A percentile compares a stretch with the other conserved stretches of the same genome.
phyloP scores from a whole-genome alignment of 2,888 invertebrate genomes.

The Melipona bicolor region DNA sequence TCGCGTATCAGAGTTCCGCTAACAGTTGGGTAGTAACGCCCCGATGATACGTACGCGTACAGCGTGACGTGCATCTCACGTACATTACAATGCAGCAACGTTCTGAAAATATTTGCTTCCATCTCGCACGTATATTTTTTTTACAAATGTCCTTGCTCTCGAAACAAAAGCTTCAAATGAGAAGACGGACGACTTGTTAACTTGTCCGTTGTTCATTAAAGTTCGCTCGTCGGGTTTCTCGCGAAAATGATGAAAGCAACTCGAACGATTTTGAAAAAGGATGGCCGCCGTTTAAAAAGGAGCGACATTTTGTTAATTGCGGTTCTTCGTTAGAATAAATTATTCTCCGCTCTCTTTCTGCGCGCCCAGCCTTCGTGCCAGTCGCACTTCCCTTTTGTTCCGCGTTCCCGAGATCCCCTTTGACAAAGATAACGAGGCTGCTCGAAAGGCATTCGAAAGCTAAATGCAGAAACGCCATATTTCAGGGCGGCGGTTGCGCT shows the following conservation, averaged over 20 bases:
- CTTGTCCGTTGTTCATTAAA: conserved; percentile 4
- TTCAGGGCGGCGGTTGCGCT: conserved; percentile 44
- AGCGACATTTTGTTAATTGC: conserved; percentile 59
- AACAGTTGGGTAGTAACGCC: conserved; percentile 2
- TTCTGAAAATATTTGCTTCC: not conserved
- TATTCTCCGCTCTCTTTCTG: conserved; percentile 48
- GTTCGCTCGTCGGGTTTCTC: not conserved
- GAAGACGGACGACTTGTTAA: not conserved
- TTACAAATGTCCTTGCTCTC: not conserved
- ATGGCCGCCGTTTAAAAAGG: conserved; percentile 39
- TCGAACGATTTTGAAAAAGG: conserved; percentile 50
- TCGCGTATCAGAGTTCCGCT: conserved; percentile 9
- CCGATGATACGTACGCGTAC: not conserved
- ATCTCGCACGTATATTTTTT: not conserved
- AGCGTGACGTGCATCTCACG: too few relatives aligned
- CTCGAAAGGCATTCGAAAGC: conserved; percentile 60
- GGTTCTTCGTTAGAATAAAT: conserved; percentile 63
- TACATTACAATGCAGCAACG: too few relatives aligned
- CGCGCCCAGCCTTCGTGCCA: conserved; percentile 34
- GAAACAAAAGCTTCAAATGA: not conserved
- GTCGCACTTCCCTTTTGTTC: conserved; percentile 57
- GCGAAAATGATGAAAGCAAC: not conserved
- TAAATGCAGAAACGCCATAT: conserved; percentile 66
- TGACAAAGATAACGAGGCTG: conserved; percentile 68
- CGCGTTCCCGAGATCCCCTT: conserved; percentile 44